Percentiles rank a stretch among this genome's conserved stretches.
Evolutionary conservation across 2,797 vertebrate species (phyloP).

Genomic region (Schizothorax lantsangensis): DNA sequence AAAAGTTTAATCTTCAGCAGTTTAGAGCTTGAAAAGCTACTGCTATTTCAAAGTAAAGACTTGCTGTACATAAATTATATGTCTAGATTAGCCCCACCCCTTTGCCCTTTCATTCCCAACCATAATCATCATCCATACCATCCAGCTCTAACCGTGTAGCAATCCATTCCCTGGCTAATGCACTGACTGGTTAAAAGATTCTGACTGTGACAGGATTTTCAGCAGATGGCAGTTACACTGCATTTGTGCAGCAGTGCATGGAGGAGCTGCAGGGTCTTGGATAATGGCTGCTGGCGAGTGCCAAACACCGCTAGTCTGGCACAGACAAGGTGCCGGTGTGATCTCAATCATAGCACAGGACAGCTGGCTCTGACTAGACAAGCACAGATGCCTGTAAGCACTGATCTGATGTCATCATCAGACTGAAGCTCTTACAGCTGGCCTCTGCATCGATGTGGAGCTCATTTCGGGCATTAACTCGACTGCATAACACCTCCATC

Average conservation of each 20-base stretch:
- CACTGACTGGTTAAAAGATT: slow-evolving; percentile 65
- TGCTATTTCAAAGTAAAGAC: neutral
- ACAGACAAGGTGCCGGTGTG: slow-evolving; percentile 58
- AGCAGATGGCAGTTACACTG: slow-evolving; percentile 68
- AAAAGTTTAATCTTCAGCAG: neutral
- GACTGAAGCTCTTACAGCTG: slow-evolving; percentile 8
- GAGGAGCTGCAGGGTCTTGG: slow-evolving; percentile 64
- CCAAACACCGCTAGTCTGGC: slow-evolving; percentile 51
- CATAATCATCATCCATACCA: slow-evolving; percentile 48
- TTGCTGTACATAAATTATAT: neutral
- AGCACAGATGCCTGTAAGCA: slow-evolving; percentile 40
- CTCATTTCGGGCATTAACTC: slow-evolving; percentile 15
- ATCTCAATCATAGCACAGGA: slow-evolving; percentile 43
- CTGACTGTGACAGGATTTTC: slow-evolving; percentile 69
- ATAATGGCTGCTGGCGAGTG: slow-evolving; percentile 57
- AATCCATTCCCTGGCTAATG: slow-evolving; percentile 31
- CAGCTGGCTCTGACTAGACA: slow-evolving; percentile 35
- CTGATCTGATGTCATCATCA: slow-evolving; percentile 27
- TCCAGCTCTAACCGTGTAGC: slow-evolving; percentile 57
- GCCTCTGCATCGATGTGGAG: slow-evolving; percentile 38
- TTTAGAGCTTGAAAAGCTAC: neutral
- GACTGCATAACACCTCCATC: neutral
- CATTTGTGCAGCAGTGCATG: slow-evolving; percentile 62
- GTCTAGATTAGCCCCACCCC: neutral
- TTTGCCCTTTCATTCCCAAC: slow-evolving; percentile 56